Conservation (phyloP, 1,140 invertebrate genomes). For the Helicoverpa zea region DNA sequence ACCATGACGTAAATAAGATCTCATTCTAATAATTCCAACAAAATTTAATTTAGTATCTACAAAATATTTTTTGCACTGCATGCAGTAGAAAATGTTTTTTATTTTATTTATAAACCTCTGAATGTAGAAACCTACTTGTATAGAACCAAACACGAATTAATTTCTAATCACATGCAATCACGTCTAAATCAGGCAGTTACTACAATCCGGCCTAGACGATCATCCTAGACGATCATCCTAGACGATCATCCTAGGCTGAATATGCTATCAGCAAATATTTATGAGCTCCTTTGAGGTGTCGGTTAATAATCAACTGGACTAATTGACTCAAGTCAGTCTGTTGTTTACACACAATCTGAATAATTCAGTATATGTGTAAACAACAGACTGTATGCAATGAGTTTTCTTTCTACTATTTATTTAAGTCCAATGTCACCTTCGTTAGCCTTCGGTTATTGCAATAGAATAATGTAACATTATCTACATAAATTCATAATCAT, state of each 20-base stretch:
- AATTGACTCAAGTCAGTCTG: no score
- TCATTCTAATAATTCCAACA: no score
- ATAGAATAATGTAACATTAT: background rate
- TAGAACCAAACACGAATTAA: background rate
- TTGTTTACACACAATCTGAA: no score
- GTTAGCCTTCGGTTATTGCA: background rate
- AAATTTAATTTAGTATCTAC: no score
- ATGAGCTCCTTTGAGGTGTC: slow-evolving; percentile 15
- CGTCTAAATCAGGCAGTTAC: background rate
- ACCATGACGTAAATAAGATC: no score
- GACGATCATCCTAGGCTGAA: slow-evolving; percentile 12
- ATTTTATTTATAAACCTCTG: no score
- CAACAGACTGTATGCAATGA: background rate
- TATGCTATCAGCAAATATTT: slow-evolving; percentile 29
- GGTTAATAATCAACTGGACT: slow-evolving; percentile 14
- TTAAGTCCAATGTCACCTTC: background rate
- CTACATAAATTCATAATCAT: background rate
- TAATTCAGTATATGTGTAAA: no score
- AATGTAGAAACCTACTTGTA: no score
- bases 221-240: background rate
- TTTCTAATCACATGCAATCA: background rate
- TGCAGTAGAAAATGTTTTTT: no score
- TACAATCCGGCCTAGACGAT: slow-evolving; percentile 17
- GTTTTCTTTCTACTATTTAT: background rate
- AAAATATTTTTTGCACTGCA: no score